Conservation (phyloP, 2,113 vertebrate species). For the Pyxicephalus adspersus region DNA sequence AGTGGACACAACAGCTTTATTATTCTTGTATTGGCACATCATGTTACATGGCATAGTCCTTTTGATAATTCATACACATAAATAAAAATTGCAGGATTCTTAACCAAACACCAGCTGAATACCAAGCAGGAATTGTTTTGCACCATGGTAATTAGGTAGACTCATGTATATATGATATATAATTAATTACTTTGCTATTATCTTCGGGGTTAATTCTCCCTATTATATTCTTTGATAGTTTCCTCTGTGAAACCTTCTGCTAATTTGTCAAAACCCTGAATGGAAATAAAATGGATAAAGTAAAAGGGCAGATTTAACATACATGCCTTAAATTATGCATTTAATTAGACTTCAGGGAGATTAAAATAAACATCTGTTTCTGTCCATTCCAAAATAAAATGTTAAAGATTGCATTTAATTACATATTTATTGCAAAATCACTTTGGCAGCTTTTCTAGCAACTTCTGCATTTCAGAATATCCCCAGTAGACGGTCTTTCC, state of each 20-base stretch:
- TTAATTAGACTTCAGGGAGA: background rate
- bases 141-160: no score
- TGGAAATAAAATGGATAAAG: background rate
- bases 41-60: no score
- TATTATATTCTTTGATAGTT: background rate
- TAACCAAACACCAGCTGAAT: no score
- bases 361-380: background rate
- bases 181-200: no score
- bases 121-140: no score
- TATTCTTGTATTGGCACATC: no score
- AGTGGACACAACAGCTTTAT: no score
- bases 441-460: background rate
- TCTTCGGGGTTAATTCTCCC: background rate
- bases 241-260: background rate
- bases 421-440: background rate
- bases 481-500: background rate
- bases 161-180: no score
- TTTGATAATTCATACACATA: no score
- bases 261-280: background rate
- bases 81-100: no score
- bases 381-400: background rate
- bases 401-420: background rate
- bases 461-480: background rate
- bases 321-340: background rate
- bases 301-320: background rate